Conservation (phyloP, 2,888 invertebrate genomes). For the Aquatica leii region DNA sequence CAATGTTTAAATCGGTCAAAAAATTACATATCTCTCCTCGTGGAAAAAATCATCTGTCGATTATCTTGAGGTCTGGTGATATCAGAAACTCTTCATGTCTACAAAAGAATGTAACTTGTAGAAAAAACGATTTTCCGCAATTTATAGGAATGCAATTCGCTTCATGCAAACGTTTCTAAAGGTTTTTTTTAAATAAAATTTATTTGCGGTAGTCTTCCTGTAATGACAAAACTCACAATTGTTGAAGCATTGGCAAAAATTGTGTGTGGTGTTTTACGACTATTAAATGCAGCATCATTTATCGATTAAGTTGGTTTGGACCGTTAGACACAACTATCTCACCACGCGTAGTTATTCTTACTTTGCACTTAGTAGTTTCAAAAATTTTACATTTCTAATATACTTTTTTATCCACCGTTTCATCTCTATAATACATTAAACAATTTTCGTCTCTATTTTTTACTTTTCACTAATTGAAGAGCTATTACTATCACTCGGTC, state of each 20-base stretch:
- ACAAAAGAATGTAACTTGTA: not conserved
- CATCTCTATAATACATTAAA: not conserved
- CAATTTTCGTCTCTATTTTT: not conserved
- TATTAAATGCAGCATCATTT: not conserved
- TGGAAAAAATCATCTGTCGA: not conserved
- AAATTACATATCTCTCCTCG: not conserved
- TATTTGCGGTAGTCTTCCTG: not conserved
- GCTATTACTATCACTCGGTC: not conserved
- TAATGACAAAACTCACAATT: not conserved
- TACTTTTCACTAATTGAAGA: not conserved
- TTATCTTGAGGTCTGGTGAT: no score
- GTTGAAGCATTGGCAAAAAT: not conserved
- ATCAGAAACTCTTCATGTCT: not conserved
- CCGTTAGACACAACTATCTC: not conserved
- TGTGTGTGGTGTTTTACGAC: not conserved
- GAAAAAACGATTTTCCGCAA: not conserved
- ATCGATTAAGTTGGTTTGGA: not conserved
- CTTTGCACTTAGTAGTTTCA: not conserved
- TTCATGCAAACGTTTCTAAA: not conserved
- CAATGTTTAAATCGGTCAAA: not conserved
- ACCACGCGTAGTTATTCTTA: not conserved
- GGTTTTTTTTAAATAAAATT: not conserved
- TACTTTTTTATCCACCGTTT: not conserved
- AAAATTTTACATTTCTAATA: not conserved
- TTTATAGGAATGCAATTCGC: not conserved